phyloP scores from a whole-genome alignment of 2,888 invertebrate species.

The Ectobius pallidus region DNA sequence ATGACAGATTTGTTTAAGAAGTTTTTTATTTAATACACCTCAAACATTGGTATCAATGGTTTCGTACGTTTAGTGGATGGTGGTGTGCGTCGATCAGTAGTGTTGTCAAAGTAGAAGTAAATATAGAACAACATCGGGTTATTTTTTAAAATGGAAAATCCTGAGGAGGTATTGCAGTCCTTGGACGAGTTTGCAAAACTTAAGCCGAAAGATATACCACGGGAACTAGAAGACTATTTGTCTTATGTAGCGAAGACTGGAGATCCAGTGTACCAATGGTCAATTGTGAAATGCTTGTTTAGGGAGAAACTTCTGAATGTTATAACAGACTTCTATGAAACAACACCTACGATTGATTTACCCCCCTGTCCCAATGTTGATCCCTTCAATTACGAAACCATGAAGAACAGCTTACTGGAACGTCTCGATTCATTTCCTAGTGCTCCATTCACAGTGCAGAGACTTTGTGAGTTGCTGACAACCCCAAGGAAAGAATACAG shows the following conservation, averaged over 20 bases:
- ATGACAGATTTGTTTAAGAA: no score
- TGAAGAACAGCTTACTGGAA: constrained; percentile 83
- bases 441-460: constrained; percentile 95
- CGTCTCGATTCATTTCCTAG: constrained; percentile 83
- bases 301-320: constrained; percentile 85
- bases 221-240: constrained; percentile 87
- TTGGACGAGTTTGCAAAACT: constrained; percentile 83
- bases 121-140: no score
- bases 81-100: constrained; percentile 26
- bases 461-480: constrained; percentile 92
- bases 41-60: no score
- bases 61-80: no score
- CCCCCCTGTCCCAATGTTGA: constrained; percentile 91
- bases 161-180: constrained; percentile 82
- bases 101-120: background rate
- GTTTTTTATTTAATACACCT: no score
- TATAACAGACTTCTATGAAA: constrained; percentile 86
- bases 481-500: constrained; percentile 93
- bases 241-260: constrained; percentile 92
- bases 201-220: constrained; percentile 80
- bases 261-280: constrained; percentile 93
- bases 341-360: constrained; percentile 75
- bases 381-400: constrained; percentile 85
- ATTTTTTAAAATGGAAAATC: constrained; percentile 92
- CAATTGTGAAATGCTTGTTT: constrained; percentile 84